A percentile compares a stretch with the other conserved stretches of the same genome.
Evolutionary conservation across 2,888 invertebrate genomes (phyloP).

Genomic region (Brachycybe producta): DNA sequence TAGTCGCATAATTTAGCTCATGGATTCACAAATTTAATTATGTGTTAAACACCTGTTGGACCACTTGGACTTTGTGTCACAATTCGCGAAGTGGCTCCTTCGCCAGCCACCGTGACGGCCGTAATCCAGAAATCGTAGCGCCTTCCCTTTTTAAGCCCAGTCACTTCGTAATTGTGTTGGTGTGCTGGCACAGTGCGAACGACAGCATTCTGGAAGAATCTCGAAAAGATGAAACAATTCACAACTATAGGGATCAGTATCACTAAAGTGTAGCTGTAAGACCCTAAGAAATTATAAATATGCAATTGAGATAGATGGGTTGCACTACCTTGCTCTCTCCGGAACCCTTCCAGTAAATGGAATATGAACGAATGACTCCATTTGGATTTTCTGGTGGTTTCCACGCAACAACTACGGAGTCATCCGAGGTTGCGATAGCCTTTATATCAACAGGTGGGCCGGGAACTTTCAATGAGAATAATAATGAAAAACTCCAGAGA

Average conservation of each 20-base stretch:
- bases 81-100: constrained; percentile 37
- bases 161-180: constrained; percentile 54
- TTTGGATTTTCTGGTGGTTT: constrained; percentile 82
- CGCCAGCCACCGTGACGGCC: constrained; percentile 17
- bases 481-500: too few species aligned
- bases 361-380: constrained; percentile 84
- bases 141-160: constrained; percentile 61
- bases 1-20: not conserved
- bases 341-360: constrained; percentile 56
- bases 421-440: constrained; percentile 79
- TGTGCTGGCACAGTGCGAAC: constrained; percentile 21
- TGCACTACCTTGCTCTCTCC: constrained; percentile 26
- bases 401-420: constrained; percentile 88
- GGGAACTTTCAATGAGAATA: constrained; percentile 59
- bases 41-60: constrained; percentile 13
- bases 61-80: constrained; percentile 16
- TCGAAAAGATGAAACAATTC: not conserved
- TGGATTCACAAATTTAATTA: constrained; percentile 15
- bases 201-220: constrained; percentile 16
- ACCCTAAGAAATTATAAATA: not conserved
- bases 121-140: constrained; percentile 34
- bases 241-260: too few species aligned
- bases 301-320: too few species aligned
- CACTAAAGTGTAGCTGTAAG: not conserved
- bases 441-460: constrained; percentile 87